These are phyloP conservation scores for Venusia cambrica DNA, from an alignment of 2,888 invertebrate species.

Conservation along the genomic window DNA sequence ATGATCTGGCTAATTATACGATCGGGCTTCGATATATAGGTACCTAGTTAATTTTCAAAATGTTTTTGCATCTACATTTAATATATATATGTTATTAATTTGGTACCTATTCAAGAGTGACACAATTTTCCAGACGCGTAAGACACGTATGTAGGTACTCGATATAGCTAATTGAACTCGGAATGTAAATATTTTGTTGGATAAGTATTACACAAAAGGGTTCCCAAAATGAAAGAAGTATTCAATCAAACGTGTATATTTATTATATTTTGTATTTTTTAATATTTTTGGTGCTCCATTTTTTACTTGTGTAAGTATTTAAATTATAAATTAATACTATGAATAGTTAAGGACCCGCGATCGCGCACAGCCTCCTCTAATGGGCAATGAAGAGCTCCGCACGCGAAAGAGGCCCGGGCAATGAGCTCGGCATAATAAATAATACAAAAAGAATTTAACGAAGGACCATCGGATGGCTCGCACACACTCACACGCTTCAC, in stretches of 20 bases:
- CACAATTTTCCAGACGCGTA: too few relatives aligned
- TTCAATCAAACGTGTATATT: constrained; percentile 77
- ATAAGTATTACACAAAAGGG: not conserved
- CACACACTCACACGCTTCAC: constrained; percentile 67
- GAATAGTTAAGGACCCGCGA: constrained; percentile 65
- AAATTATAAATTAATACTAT: constrained; percentile 77
- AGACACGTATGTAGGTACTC: too few relatives aligned
- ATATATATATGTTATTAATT: too few relatives aligned
- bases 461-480: constrained; percentile 73
- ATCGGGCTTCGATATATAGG: too few relatives aligned
- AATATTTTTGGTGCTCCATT: constrained; percentile 79
- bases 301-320: constrained; percentile 66
- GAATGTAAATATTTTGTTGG: constrained; percentile 9
- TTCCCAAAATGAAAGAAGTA: constrained; percentile 50
- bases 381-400: constrained; percentile 72
- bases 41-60: too few relatives aligned
- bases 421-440: constrained; percentile 79
- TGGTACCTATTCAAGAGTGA: too few relatives aligned
- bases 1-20: too few relatives aligned
- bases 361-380: constrained; percentile 65
- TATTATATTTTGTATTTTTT: constrained; percentile 71
- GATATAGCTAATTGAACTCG: too few relatives aligned
- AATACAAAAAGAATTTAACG: constrained; percentile 69
- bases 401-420: constrained; percentile 69
- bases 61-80: too few relatives aligned